Conservation (phyloP, 1,140 invertebrate genomes). For the Zaprionus tsacasi region DNA sequence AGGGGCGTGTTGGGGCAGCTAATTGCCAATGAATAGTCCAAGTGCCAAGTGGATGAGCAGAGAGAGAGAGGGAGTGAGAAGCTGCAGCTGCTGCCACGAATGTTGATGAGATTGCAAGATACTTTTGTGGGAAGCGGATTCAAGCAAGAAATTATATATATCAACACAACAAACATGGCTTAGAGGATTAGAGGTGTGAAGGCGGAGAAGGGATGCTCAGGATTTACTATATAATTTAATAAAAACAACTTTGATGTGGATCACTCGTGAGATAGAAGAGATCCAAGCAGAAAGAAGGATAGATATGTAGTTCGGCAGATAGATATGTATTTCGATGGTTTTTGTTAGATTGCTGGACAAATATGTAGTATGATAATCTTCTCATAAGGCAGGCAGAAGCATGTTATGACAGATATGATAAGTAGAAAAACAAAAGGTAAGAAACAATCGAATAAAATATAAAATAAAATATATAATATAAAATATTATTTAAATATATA, state of each 20-base stretch:
- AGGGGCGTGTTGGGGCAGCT: slow-evolving; percentile 47
- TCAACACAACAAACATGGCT: not conserved
- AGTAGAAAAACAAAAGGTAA: too few species aligned
- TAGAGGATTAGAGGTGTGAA: not conserved
- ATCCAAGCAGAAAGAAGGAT: too few species aligned
- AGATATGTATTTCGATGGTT: too few species aligned
- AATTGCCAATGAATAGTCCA: slow-evolving; percentile 70
- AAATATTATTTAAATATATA: too few species aligned
- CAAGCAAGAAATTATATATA: not conserved
- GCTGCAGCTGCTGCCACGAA: slow-evolving; percentile 21
- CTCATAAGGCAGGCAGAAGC: too few species aligned
- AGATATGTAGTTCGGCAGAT: too few species aligned
- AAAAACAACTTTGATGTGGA: not conserved
- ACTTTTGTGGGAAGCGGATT: not conserved
- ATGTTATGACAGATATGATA: too few species aligned
- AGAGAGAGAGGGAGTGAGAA: not conserved
- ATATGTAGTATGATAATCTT: too few species aligned
- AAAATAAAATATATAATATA: too few species aligned
- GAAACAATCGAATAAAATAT: too few species aligned
- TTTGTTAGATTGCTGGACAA: too few species aligned
- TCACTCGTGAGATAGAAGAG: not conserved
- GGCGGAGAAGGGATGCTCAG: not conserved
- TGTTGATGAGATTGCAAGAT: not conserved
- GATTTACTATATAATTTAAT: not conserved
- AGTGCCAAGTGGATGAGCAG: slow-evolving; percentile 18